Evolutionary conservation across 1,140 invertebrate genomes (phyloP), one percentile per base, ranked within the genome.

Genomic region (Scaptomyza montana): DNA sequence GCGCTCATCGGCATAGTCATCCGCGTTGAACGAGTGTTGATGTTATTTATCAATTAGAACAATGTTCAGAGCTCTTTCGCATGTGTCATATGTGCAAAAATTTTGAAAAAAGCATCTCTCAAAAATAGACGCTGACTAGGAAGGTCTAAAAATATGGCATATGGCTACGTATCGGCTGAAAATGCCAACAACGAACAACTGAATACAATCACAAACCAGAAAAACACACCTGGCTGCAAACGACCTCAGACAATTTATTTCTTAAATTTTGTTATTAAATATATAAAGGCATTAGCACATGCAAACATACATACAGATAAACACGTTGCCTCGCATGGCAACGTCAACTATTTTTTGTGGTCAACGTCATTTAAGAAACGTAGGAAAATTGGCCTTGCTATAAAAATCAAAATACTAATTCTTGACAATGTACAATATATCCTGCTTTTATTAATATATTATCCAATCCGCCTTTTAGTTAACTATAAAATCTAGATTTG

Each of bases 61-160:
- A 56, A 46, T 71, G 68, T 72, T 55, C 68, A 79, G 67, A 72
- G 65, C 62, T 19, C 36, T 16, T 45, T 67, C 16, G 64, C 57
- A 68, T 86, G 82, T 86, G 81, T 87, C 81, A 86, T 87, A 86
- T 72, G 66, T 85, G 74, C 80, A 86, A 86, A 85, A 87, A 87
- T 86, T 86, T 81, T 36, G 71, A 81, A 86, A 71, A 65, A 33
- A 33, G 67, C 81, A 78, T 87, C 70, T 54, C 64, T 87, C 69
- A 55, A 81, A 86, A 86, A 86, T 86, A 86, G 78, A 81, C 12
- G 66, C 36, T 86, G 81, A 86, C 78, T 86, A 69, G 54, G 64
- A 81, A 65, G 64, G 33, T 81, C 81, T 87, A 86, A 68, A 87
- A 87, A 87, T 86, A 85, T 43, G 16, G 74, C 49, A 60, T 67